Evolutionary conservation across 1,140 invertebrate species (phyloP).

Genomic region (Eumaeus atala): DNA sequence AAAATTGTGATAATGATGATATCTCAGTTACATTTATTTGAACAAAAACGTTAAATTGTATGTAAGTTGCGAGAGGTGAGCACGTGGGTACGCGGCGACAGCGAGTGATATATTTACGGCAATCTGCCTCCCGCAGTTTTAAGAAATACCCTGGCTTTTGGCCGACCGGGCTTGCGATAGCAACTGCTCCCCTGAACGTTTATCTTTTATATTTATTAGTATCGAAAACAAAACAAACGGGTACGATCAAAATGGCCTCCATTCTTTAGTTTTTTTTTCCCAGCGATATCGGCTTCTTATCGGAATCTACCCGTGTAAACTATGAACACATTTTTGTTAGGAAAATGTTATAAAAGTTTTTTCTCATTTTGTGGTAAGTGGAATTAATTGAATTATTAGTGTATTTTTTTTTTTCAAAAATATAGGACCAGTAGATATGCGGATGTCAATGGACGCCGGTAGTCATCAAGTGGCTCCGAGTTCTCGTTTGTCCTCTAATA

Average conservation of each 20-base stretch:
- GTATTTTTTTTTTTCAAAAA: no score
- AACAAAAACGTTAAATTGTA: constrained; percentile 6
- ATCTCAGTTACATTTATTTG: constrained; percentile 17
- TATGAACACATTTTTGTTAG: no score
- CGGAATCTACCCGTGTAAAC: no score
- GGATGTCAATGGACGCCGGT: no score
- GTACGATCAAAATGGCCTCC: constrained; percentile 2
- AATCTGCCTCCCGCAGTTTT: constrained; percentile 42
- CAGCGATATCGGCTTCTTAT: no score
- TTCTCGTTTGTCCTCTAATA: no score
- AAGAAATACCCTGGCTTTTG: constrained; percentile 40
- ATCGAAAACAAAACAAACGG: constrained; percentile 13
- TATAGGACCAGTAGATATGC: no score
- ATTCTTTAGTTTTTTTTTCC: constrained; percentile 6
- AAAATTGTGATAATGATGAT: no score
- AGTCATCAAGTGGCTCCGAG: no score
- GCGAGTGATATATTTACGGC: constrained; percentile 52
- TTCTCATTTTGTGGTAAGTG: no score
- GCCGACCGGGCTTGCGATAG: constrained; percentile 32
- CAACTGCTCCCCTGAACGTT: constrained; percentile 30
- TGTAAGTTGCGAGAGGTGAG: constrained; percentile 27
- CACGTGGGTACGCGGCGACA: constrained; percentile 44
- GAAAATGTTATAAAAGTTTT: no score
- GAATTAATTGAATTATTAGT: no score
- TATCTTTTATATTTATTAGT: constrained; percentile 30